Base-by-base conservation (phyloP, 1,140 invertebrate genomes). In the Pseudomyrmex cubaensis region DNA sequence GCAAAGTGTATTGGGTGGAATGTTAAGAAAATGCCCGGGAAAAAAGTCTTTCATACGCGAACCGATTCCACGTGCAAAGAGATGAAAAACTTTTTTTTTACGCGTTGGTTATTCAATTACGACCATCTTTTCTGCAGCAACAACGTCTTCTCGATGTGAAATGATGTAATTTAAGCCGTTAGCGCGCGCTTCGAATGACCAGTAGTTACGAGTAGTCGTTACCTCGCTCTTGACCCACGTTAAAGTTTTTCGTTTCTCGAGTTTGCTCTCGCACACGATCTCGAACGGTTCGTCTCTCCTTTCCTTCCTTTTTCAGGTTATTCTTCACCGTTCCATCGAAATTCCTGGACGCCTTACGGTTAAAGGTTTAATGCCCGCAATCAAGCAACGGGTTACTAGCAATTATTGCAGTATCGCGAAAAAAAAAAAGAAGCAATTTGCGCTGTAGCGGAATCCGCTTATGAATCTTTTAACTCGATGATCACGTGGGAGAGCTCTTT, bases 311-410 rank as follows among this genome's bases (percentile, higher is more conserved):
- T 20, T 17, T 13, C 52, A 15, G 57, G 44, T 66, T 48, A 67
- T 69, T 44, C 67, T 22, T 9, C 50, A 15, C 8, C 9, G 48
- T 50, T 20, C 13, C 63, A 15, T 56, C 74, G 54, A 67, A 75
- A 84, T 88, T 88, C 85, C 85, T 85, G 87, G 82, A 87, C 80
- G 82, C 48, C 64, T 54, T 64, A 73, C 50, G 61, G 74, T 78
- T 84, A 17, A 17, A 69, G 17, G 67, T 66, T 85, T 85, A 82
- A 88, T 87, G 76, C 61, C 52, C 82, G 56, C 76, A 67, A 88
- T 85, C 56, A 74, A 85, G 46, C 59, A 76, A 50, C 63, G 22
- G 82, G 35, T 48, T 62, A 66, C 76, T 56, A 62, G 57, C 77
- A 75, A 86, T 87, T 80, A 69, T 61, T 48, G 57, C 46, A 59